Evolutionary conservation across 2,888 invertebrate species (phyloP).

Genomic region (Dryomyza anilis): DNA sequence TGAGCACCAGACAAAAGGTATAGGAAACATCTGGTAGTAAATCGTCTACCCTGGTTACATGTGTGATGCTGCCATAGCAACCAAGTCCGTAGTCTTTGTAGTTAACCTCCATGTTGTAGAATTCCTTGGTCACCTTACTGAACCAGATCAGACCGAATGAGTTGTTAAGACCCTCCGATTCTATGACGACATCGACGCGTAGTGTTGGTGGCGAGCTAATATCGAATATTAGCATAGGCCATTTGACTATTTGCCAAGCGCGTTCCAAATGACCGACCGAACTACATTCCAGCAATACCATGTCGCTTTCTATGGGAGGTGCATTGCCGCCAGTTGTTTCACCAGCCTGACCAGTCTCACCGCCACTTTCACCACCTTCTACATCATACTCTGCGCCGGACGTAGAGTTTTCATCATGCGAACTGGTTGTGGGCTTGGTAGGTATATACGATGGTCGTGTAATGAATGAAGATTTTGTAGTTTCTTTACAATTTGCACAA

Average conservation of each 20-base stretch:
- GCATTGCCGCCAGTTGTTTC: not conserved
- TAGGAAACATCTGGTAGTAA: conserved; percentile 47
- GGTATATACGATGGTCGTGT: not conserved
- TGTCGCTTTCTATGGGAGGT: not conserved
- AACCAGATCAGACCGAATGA: conserved; percentile 51
- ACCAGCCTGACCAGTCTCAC: not conserved
- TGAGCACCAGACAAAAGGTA: conserved; percentile 49
- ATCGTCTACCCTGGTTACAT: conserved; percentile 39
- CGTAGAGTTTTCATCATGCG: not conserved
- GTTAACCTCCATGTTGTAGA: conserved; percentile 43
- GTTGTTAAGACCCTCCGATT: conserved; percentile 19
- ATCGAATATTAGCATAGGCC: conserved; percentile 38
- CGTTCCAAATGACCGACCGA: not conserved
- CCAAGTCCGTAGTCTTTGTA: conserved; percentile 50
- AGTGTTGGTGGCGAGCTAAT: conserved; percentile 7
- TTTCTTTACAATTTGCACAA: too few species aligned
- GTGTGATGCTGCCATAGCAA: conserved; percentile 42
- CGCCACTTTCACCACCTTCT: too few species aligned
- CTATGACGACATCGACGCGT: conserved; percentile 35
- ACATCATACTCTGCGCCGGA: too few species aligned
- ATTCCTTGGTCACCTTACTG: conserved; percentile 45
- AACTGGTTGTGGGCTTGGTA: not conserved
- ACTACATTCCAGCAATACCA: conserved; percentile 35
- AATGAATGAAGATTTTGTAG: not conserved
- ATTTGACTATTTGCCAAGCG: conserved; percentile 26